Conservation (phyloP, 2,113 vertebrate genomes). For the Melanerpes formicivorus region DNA sequence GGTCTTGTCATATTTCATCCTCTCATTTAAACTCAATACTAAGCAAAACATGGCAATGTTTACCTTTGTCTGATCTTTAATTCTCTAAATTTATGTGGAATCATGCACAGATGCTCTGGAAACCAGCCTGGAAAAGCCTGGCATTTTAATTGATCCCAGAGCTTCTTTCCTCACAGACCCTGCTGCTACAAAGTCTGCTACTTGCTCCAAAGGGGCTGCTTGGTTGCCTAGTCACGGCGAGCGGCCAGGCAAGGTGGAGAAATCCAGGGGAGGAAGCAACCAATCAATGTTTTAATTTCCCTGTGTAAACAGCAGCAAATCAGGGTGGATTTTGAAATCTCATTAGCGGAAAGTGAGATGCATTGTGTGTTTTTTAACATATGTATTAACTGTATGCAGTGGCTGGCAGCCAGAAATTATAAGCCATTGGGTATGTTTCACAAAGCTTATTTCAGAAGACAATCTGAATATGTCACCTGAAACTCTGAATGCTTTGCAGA, state of each 20-base stretch:
- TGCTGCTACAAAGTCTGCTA: conserved; percentile 73
- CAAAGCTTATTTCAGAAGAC: conserved; percentile 16
- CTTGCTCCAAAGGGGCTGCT: conserved; percentile 61
- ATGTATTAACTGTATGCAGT: conserved; percentile 33
- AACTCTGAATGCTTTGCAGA: neutral
- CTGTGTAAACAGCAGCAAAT: conserved; percentile 71
- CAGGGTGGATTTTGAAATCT: conserved; percentile 68
- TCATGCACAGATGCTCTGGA: conserved; percentile 81
- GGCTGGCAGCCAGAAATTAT: conserved; percentile 17
- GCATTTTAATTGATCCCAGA: conserved; percentile 87
- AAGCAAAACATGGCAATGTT: conserved; percentile 83
- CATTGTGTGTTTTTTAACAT: conserved; percentile 62
- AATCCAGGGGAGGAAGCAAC: conserved; percentile 69
- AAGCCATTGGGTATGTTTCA: neutral
- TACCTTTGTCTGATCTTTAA: conserved; percentile 80
- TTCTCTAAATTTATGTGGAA: conserved; percentile 82
- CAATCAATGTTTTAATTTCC: conserved; percentile 79
- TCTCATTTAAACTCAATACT: conserved; percentile 79
- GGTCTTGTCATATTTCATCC: conserved; percentile 73
- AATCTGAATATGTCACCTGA: neutral
- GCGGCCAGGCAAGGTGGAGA: conserved; percentile 66
- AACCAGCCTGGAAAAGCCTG: conserved; percentile 78
- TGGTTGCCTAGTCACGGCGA: conserved; percentile 72
- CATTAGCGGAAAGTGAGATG: conserved; percentile 54
- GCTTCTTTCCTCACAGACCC: conserved; percentile 69